Evolutionary conservation across 2,797 vertebrate genomes (phyloP), one percentile per base, ranked within the genome.

Genomic region (Xiphorhynchus erythropygius): DNA sequence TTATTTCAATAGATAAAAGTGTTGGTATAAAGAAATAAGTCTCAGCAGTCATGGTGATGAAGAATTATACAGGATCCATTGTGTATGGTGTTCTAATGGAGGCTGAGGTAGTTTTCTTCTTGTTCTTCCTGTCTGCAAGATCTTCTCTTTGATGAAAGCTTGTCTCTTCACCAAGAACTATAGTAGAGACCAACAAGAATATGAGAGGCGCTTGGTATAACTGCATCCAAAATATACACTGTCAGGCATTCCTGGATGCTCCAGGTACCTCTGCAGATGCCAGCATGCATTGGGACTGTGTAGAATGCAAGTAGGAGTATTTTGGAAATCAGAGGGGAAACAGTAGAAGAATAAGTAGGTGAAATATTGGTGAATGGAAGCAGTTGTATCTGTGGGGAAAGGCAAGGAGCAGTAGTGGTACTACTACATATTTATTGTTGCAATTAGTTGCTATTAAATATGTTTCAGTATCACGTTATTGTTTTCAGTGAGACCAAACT

Each of bases 401-500:
- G 68, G 60, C 69, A 46, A 87, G 30, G 78, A 87, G 53, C 14
- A 17, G 28, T 67, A 69, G 17, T 18, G 46, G 87, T 84, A 46
- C 44, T 74, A 18, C 67, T 84, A 9, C 33, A 3, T 88, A 56
- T 42, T 65, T 95, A 70, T 79, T 93, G 63, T 76, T 12, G 5
- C 25, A 63, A 75, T 92, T 90, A 89, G 44, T 74, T 87, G 81
- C 75, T 70, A 74, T 87, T 94, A 77, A 85, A 35, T 47, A 53
- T 63, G 32, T 82, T 89, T 69, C 59, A 56, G 44, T 70, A 53
- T 79, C 39, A 27, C 62, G 4, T 85, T 46, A 57, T 76, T 70
- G 52, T 56, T 87, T 93, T 94, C 64, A 76, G 41, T 83, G 77
- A 78, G 76, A 65, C 52, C 33, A 65, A 90, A 28, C 44, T 42